These are phyloP conservation scores for Pelobates cultripes DNA, from an alignment of 2,797 vertebrate species.

Conservation along the genomic window DNA sequence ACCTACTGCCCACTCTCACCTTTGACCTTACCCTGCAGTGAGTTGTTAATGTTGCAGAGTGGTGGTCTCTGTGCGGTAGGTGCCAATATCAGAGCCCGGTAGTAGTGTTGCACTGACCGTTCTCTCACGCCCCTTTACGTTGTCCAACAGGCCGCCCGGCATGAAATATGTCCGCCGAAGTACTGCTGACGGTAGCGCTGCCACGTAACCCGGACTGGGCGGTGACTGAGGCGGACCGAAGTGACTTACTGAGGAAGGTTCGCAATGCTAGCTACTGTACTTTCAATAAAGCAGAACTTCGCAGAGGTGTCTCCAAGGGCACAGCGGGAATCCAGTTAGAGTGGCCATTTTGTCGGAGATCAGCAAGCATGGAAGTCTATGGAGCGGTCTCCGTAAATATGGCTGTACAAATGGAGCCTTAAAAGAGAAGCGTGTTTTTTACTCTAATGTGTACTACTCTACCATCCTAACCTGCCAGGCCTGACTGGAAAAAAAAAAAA, in stretches of 20 bases:
- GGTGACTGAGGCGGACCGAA: background rate
- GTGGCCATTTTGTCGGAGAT: background rate
- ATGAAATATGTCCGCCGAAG: slow-evolving; percentile 37
- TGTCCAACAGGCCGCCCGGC: background rate
- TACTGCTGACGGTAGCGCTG: slow-evolving; percentile 3
- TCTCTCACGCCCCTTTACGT: background rate
- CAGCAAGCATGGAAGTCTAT: background rate
- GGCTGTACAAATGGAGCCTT: background rate
- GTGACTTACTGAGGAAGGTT: background rate
- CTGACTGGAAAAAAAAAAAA: background rate
- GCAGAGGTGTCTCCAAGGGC: background rate
- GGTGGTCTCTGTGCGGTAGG: too few species aligned
- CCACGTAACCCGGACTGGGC: background rate
- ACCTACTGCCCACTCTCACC: slow-evolving; percentile 3
- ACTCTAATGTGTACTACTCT: background rate
- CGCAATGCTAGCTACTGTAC: background rate
- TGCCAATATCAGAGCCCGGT: background rate
- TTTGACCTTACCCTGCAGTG: background rate
- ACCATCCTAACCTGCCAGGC: background rate
- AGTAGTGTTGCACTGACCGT: slow-evolving; percentile 26
- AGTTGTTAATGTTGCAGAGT: background rate
- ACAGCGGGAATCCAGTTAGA: background rate
- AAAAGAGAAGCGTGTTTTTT: background rate
- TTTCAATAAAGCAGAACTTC: background rate
- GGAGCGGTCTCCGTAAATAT: background rate